Conservation (phyloP, 2,888 invertebrate species). For the Achlya flavicornis region DNA sequence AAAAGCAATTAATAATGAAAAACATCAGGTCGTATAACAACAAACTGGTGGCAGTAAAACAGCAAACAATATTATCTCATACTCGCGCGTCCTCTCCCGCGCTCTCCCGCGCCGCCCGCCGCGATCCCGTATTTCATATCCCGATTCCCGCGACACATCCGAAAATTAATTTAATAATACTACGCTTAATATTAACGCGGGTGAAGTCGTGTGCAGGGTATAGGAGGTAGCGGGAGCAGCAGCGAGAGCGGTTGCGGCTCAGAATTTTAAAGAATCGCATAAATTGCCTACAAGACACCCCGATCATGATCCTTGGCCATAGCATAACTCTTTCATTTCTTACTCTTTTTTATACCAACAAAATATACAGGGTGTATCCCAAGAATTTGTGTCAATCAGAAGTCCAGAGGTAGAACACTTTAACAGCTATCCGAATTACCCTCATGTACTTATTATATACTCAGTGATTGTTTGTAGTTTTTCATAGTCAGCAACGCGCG, state of each 20-base stretch:
- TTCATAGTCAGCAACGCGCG: no score
- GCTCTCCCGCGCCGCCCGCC: not conserved
- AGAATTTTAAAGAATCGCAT: not conserved
- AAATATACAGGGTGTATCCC: no score
- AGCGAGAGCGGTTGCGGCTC: constrained; percentile 14
- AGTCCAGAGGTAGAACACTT: no score
- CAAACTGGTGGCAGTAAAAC: constrained; percentile 18
- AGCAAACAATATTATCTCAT: constrained; percentile 29
- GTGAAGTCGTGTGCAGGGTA: constrained; percentile 18
- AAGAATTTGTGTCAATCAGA: no score
- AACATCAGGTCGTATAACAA: constrained; percentile 3
- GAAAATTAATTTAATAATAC: constrained; percentile 66
- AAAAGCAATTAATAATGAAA: constrained; percentile 1
- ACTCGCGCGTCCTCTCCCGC: constrained; percentile 9
- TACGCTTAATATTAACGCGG: constrained; percentile 47
- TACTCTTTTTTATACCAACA: no score
- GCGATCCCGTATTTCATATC: constrained; percentile 38
- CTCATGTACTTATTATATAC: no score
- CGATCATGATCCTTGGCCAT: no score
- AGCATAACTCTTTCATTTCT: no score
- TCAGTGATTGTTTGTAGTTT: no score
- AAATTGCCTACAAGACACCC: no score
- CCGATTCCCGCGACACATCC: constrained; percentile 52
- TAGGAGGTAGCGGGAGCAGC: constrained; percentile 14
- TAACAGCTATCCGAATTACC: no score